Base-by-base conservation (phyloP, 1,140 invertebrate genomes). In the Papilio aristodemus region DNA sequence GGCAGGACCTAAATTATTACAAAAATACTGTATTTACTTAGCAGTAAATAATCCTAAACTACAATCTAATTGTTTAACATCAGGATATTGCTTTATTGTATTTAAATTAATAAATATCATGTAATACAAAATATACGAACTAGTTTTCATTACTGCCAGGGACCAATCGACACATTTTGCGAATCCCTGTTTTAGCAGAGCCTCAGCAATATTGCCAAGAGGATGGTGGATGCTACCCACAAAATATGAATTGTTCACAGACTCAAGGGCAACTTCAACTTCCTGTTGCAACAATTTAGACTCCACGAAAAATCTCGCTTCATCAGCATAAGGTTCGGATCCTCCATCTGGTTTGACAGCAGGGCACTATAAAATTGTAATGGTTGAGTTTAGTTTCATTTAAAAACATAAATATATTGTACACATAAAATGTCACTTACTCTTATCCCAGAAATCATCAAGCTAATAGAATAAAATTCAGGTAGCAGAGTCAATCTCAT, bases 141-240 rank as follows among this genome's bases (percentile, higher is more conserved):
- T 94, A 59, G 94, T 92, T 84, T 96, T 96, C 80, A 98, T 96
- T 39, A 96, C 95, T 27, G 95, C 96, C 89, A 99, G 96, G 8
- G 97, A 98, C 98, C 98, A 99, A 85, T 99, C 98, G n/a, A 99
- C 97, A 84, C 98, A 99, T 83, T 95, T 95, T 0, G 98, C 99
- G 81, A 98, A 97, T 22, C 99, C 98, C 92, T 99, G 96, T 59
- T 89, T 94, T 60, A 99, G 85, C 43, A 99, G 91, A 50, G 95
- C 93, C 85, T 99, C 98, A 0, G 99, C 98, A 90, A 99, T 99
- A 82, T 99, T 99, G 92, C 97, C 92, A 80, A 94, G 94, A 0
- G 98, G 98, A 92, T 99, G 98, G 38, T 98, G 78, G 74, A 99
- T 95, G n/a, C 96, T 97, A 19, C 98, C 98, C 73, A 99, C 95